Base-by-base conservation (phyloP, 2,113 vertebrate species). In the Orientallactaga bullata region DNA sequence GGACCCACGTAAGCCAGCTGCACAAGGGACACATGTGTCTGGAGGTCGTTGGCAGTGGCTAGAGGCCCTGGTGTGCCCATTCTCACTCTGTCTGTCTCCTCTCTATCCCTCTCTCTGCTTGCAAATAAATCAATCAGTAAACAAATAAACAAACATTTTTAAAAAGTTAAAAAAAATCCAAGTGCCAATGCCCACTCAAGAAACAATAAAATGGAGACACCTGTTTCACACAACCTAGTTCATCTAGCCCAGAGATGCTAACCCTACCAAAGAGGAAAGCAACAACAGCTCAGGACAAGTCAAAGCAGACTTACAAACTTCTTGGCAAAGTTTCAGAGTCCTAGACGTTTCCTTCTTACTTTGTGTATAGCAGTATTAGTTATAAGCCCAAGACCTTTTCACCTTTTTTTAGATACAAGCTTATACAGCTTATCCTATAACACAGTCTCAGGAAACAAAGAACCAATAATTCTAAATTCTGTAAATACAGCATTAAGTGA, bases 191-290 rank as follows among this genome's bases (percentile, higher is more conserved):
- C 1, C 28, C 68, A 89, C 11, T 32, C 68, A 82, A 86, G 47
- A 92, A 91, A 85, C 51, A 84, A 84, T 39, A 90, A 93, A 95
- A 93, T n/a, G n/a, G 91, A 93, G 30, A 77, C 26, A 61, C 30
- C 68, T 17, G n/a, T 93, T 78, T 90, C 61, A 30, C 60, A 91
- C 6, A 86, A 37, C 65, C 60, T 84, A 66, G 23, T 5, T 74
- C 84, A 47, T 7, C 5, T 58, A 89, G 76, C 10, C 47, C 85
- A 88, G 58, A 92, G 71, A 85, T 81, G 32, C 35, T 71, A 63
- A 55, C 63, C 86, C 37, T 80, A 90, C 39, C n/a, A 87, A 91
- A 88, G 9, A 95, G 37, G 15, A 9, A 91, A 95, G 32, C 65
- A 91, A 86, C 0, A 88, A 9, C 92, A 26, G 30, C 20, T 55